A percentile compares a stretch with the other conserved stretches of the same genome.
phyloP scores from a whole-genome alignment of 2,888 invertebrate genomes.

The Rhagonycha lutea region DNA sequence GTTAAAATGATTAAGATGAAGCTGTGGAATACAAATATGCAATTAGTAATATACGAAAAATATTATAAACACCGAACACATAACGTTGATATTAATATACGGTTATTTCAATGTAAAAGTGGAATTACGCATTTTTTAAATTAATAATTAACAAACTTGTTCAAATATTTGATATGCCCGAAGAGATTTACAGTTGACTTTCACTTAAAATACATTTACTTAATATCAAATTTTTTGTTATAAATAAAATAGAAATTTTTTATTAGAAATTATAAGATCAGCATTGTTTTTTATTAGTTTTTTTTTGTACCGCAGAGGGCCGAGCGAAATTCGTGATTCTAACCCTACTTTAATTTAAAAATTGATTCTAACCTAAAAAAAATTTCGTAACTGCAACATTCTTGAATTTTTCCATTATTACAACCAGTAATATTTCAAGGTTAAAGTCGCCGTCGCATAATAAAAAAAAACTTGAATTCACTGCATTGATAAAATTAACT shows the following conservation, averaged over 20 bases:
- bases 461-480: background rate
- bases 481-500: background rate
- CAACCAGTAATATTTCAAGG: background rate
- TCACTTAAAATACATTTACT: background rate
- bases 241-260: too few species aligned
- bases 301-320: too few species aligned
- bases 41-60: background rate
- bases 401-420: background rate
- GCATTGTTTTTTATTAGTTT: too few species aligned
- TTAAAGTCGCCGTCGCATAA: background rate
- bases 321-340: too few species aligned
- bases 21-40: background rate
- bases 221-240: too few species aligned
- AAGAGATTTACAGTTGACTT: background rate
- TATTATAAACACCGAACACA: background rate
- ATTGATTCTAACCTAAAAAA: too few species aligned
- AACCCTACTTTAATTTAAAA: too few species aligned
- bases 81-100: background rate
- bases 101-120: background rate
- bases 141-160: background rate
- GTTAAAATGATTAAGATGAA: background rate
- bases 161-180: background rate
- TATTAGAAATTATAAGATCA: too few species aligned
- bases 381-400: background rate
- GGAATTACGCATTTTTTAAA: background rate